Conservation (phyloP, 2,888 invertebrate species). For the Sesia apiformis region DNA sequence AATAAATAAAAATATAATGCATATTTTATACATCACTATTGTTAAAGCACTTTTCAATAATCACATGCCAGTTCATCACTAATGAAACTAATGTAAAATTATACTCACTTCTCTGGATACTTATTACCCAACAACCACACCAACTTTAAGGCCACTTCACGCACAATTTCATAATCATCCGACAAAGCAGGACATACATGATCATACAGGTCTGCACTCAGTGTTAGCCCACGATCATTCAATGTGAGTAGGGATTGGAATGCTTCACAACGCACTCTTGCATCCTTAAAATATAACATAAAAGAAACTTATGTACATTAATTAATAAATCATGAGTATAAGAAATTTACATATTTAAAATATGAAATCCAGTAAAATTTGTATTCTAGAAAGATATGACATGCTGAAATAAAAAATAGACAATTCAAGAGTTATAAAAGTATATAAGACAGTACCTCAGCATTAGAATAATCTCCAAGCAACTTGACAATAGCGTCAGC, state of each 20-base stretch:
- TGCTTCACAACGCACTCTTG: constrained; percentile 91
- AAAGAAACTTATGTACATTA: not conserved
- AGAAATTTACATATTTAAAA: not conserved
- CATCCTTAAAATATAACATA: constrained; percentile 77
- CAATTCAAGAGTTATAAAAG: not conserved
- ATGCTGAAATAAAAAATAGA: not conserved
- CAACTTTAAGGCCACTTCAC: constrained; percentile 88
- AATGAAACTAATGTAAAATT: no score
- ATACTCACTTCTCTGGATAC: constrained; percentile 87
- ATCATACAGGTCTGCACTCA: constrained; percentile 80
- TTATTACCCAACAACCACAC: constrained; percentile 90
- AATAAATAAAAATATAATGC: no score
- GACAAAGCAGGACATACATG: constrained; percentile 83
- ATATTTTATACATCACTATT: no score
- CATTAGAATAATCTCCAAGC: constrained; percentile 89
- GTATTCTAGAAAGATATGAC: no score
- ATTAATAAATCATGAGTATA: not conserved
- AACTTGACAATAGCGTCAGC: constrained; percentile 79
- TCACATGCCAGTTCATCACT: no score
- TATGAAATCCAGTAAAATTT: not conserved
- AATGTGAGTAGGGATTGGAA: constrained; percentile 89
- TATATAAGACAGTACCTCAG: constrained; percentile 58
- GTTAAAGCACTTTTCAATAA: no score
- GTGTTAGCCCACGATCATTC: constrained; percentile 85
- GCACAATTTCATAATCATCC: constrained; percentile 95